Base-by-base conservation (phyloP, 2,113 vertebrate genomes). In the Damaliscus lunatus region DNA sequence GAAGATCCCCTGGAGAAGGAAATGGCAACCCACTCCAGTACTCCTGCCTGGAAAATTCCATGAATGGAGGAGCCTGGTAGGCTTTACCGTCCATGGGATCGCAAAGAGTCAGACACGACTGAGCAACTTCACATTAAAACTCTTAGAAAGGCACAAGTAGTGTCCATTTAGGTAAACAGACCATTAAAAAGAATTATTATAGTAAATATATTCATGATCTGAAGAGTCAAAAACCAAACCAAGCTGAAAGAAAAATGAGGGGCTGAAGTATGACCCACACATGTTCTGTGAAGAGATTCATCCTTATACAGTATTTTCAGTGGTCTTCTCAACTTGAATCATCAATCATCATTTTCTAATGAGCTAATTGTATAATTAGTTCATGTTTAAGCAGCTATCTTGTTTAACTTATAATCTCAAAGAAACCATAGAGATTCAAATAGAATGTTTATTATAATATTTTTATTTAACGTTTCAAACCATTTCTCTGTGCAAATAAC, bases 281-380 rank as follows among this genome's bases (percentile, higher is more conserved):
- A 90, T 53, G 36, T 31, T 86, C 36, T 88, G 43, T 12, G 71
- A 52, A 81, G 57, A 85, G 74, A 88, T 55, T 74, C 46, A 81
- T 90, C 15, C 36, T 52, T 87, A 13, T 88, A 94, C 59, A 57
- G 97, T 88, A 4, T 1, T 82, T 25, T 0, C 0, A 59, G 12
- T 64, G 15, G 16, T 62, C 19, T 59, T 92, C 94, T 94, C 40
- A 92, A 55, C 40, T 4, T 80, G 52, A 82, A 11, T 16, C 52
- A 67, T 83, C 85, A 82, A 9, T 19, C 48, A 74, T 81, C 85
- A 0, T 60, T 81, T 97, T 97, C 48, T 94, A 53, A 29, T 55
- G 82, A 97, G 83, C 13, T 59, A 96, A 94, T 27, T 50, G 21
- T 90, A 93, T 46, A 97, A 78, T 53, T 85, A 77, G 77, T 52